Conservation (phyloP, 2,113 vertebrate species). For the Odocoileus hemionus region DNA sequence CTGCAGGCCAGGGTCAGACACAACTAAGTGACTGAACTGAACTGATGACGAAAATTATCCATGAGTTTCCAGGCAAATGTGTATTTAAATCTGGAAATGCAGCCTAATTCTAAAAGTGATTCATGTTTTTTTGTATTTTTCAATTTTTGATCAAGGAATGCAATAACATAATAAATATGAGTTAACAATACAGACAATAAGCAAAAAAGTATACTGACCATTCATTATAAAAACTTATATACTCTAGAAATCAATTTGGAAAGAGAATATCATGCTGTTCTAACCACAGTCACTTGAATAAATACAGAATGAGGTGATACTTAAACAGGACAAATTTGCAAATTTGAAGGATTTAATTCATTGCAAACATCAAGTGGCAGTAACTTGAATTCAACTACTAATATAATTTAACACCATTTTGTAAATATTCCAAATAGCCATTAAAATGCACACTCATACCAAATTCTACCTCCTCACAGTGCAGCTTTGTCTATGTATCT, state of each 20-base stretch:
- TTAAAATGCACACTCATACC: not conserved
- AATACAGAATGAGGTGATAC: not conserved
- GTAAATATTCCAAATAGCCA: not conserved
- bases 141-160: not conserved
- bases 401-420: not conserved
- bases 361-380: not conserved
- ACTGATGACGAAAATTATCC: not conserved
- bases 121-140: not conserved
- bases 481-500: not conserved
- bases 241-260: not conserved
- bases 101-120: not conserved
- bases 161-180: not conserved
- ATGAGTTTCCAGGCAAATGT: not conserved
- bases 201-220: not conserved
- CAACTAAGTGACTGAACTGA: not conserved
- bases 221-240: not conserved
- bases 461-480: not conserved
- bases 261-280: not conserved
- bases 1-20: not conserved
- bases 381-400: not conserved
- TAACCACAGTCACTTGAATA: not conserved
- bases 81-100: not conserved
- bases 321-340: not conserved
- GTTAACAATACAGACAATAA: not conserved
- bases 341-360: not conserved